Percentiles rank a stretch among this genome's conserved stretches.
These are phyloP conservation scores for Malurus cyaneus DNA, from an alignment of 2,113 vertebrate species.

Conservation along the genomic window DNA sequence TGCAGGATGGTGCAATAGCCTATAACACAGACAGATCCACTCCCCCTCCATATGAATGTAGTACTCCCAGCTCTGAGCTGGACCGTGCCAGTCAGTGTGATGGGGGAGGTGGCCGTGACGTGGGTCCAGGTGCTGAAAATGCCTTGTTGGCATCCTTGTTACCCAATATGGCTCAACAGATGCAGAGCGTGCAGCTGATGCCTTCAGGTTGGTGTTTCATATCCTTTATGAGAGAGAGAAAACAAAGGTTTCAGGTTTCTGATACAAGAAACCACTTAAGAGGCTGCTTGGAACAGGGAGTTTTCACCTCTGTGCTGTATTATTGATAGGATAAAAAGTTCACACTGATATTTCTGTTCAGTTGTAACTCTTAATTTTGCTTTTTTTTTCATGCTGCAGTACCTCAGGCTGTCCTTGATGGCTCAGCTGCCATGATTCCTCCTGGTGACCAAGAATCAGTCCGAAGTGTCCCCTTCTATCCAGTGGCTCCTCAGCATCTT, in stretches of 20 bases:
- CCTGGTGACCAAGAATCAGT: constrained; percentile 46
- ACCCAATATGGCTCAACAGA: constrained; percentile 69
- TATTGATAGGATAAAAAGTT: background rate
- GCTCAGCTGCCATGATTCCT: constrained; percentile 55
- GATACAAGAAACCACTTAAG: background rate
- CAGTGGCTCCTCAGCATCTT: constrained; percentile 59
- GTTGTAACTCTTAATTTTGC: background rate
- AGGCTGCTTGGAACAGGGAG: background rate
- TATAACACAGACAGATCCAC: constrained; percentile 76
- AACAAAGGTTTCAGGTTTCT: background rate
- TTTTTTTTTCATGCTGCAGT: constrained; percentile 66
- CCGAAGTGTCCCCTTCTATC: constrained; percentile 76
- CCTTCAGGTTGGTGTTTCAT: constrained; percentile 83
- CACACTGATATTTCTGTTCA: background rate
- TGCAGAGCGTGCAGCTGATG: constrained; percentile 81
- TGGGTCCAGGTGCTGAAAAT: constrained; percentile 74
- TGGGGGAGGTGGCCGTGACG: constrained; percentile 63
- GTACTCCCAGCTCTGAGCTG: constrained; percentile 84
- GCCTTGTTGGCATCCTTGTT: constrained; percentile 79
- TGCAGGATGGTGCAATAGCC: constrained; percentile 81
- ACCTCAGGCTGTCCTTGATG: constrained; percentile 77
- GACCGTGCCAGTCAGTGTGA: constrained; percentile 78
- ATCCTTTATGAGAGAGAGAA: background rate
- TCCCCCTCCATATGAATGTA: constrained; percentile 78
- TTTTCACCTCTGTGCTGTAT: background rate